Evolutionary conservation across 1,140 invertebrate genomes (phyloP), one percentile per base, ranked within the genome.

Genomic region (Caenorhabditis latens): DNA sequence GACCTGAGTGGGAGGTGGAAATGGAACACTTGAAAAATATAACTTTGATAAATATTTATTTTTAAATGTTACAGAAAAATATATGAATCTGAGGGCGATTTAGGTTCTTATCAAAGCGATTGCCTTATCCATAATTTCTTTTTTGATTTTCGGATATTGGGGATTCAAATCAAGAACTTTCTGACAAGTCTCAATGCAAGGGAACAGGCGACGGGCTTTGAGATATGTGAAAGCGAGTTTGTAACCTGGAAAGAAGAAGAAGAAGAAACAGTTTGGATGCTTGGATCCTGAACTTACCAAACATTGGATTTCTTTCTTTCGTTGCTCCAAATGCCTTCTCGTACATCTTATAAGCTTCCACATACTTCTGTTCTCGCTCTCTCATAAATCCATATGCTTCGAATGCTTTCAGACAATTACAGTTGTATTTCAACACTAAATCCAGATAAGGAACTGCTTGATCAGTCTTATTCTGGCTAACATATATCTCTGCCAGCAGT

Each of bases 291-390:
- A 67, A 84, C 89, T 90, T 90, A 94, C 94, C 95, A 79, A 98
- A 94, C 2, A 95, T 94, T 0, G 96, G 95, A 92, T 97, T 97
- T 40, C 94, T 94, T 89, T 95, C 95, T 42, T 96, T 95, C 6
- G 95, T 94, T 91, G 95, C 95, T 90, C 95, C 95, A 96, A 96
- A 99, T 0, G 97, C 96, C 86, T 93, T 94, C 88, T 95, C 95
- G 93, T 97, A 99, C 91, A 96, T 95, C 14, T 94, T 93, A 0
- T 96, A 95, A 0, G 97, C 97, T 87, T 97, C 96, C 85, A 95
- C 95, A 93, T 96, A 98, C 87, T 95, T 95, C 91, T 97, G 96
- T 89, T 97, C 96, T 90, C 97, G 98, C 93, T 99, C 97, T 67
- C 96, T 95, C 88, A 99, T 95, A 87, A 95, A 95, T 0, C 96